Evolutionary conservation across 2,113 vertebrate genomes (phyloP).

Genomic region (Cinclus mexicanus): DNA sequence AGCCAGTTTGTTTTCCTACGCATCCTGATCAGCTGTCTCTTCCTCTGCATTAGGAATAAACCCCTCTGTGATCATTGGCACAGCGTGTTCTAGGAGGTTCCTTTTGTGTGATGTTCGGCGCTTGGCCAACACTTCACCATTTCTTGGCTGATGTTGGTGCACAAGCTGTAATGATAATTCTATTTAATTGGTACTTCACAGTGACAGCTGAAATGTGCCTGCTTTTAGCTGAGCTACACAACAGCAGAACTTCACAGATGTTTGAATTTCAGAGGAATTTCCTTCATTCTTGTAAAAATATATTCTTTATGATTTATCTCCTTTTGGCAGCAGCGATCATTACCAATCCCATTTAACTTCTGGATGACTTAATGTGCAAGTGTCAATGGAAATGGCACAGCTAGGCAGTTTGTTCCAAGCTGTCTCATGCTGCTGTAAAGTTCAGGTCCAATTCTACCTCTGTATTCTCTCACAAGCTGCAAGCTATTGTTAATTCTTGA

Average conservation of each 20-base stretch:
- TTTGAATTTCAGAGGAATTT: background rate
- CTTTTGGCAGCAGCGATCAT: background rate
- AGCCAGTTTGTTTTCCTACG: background rate
- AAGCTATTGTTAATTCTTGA: background rate
- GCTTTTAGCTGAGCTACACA: background rate
- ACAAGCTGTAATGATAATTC: background rate
- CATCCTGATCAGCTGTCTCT: background rate
- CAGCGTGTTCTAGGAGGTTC: constrained; percentile 30
- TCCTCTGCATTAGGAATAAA: background rate
- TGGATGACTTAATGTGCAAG: background rate
- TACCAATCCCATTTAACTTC: background rate
- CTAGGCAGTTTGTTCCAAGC: background rate
- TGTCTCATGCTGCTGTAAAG: constrained; percentile 2
- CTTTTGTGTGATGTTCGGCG: background rate
- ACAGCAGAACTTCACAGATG: background rate
- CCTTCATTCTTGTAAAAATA: background rate
- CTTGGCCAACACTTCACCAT: background rate
- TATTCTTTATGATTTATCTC: background rate
- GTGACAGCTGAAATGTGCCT: background rate
- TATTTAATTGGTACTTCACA: background rate
- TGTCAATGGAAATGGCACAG: constrained; percentile 5
- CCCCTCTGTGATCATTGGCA: background rate
- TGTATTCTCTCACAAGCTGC: background rate
- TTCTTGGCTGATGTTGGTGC: constrained; percentile 23
- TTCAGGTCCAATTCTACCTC: constrained; percentile 1